Evolutionary conservation across 2,113 vertebrate genomes (phyloP).

Genomic region (Antechinus flavipes): DNA sequence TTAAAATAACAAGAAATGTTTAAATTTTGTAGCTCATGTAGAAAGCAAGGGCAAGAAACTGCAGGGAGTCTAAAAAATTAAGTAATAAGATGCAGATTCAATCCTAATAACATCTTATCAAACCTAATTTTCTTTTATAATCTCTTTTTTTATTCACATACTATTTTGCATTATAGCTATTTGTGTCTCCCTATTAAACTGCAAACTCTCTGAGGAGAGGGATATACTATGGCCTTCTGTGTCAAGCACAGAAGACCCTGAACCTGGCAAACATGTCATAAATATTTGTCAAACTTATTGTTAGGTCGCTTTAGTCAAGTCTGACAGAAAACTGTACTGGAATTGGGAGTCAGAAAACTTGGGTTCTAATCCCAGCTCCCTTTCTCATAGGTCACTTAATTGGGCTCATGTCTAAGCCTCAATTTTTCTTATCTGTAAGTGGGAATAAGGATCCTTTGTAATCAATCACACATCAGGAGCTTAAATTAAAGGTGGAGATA

Average conservation of each 20-base stretch:
- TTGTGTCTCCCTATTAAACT: background rate
- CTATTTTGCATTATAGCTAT: background rate
- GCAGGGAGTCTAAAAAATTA: background rate
- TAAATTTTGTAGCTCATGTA: background rate
- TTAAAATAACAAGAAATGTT: conserved; percentile 18
- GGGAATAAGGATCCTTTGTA: no score
- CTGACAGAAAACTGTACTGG: no score
- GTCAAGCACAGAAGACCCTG: background rate
- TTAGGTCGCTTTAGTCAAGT: background rate
- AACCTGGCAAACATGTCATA: background rate
- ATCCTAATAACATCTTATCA: background rate
- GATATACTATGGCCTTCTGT: background rate
- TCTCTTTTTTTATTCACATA: background rate
- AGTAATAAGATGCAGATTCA: background rate
- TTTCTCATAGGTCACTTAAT: no score
- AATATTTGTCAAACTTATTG: background rate
- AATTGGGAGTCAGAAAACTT: no score
- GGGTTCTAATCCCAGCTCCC: no score
- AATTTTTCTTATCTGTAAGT: no score
- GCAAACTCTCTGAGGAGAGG: background rate
- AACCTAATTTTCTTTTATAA: background rate
- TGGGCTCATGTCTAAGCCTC: no score
- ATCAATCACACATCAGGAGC: no score
- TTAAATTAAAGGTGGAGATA: no score
- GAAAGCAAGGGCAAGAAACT: background rate